Evolutionary conservation across 2,797 vertebrate species (phyloP).

Genomic region (Falco rusticolus): DNA sequence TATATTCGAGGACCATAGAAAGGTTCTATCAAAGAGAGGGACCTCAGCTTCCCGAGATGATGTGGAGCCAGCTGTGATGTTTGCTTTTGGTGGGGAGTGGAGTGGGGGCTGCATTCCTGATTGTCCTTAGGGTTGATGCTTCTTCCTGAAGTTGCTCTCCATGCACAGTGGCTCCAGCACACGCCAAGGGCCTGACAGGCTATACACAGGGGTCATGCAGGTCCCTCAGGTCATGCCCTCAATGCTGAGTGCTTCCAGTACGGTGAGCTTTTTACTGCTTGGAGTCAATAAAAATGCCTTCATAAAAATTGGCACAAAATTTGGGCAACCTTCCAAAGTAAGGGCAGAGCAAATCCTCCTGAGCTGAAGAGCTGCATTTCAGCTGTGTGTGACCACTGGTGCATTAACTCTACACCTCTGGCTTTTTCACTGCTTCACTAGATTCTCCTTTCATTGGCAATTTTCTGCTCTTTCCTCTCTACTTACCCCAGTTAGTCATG

Average conservation of each 20-base stretch:
- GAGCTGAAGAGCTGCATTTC: neutral
- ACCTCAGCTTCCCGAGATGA: neutral
- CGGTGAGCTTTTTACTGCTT: neutral
- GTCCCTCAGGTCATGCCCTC: neutral
- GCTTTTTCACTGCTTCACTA: neutral
- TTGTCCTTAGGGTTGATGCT: neutral
- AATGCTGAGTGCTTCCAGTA: neutral
- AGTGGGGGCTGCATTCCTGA: rapidly evolving
- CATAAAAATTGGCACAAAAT: neutral
- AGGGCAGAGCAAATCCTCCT: neutral
- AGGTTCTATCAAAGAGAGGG: neutral
- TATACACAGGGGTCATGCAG: neutral
- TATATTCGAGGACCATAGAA: neutral
- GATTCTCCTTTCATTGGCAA: neutral
- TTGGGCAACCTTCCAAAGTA: neutral
- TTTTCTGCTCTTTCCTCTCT: neutral
- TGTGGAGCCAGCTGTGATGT: neutral
- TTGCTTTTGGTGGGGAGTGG: neutral
- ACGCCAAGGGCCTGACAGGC: rapidly evolving
- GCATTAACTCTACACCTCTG: neutral
- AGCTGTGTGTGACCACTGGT: neutral
- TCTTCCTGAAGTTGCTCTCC: neutral
- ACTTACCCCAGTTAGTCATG: neutral
- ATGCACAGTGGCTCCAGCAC: rapidly evolving
- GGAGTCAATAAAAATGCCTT: neutral